Base-by-base conservation (phyloP, 2,888 invertebrate genomes). In the Cryptus viduatorius region DNA sequence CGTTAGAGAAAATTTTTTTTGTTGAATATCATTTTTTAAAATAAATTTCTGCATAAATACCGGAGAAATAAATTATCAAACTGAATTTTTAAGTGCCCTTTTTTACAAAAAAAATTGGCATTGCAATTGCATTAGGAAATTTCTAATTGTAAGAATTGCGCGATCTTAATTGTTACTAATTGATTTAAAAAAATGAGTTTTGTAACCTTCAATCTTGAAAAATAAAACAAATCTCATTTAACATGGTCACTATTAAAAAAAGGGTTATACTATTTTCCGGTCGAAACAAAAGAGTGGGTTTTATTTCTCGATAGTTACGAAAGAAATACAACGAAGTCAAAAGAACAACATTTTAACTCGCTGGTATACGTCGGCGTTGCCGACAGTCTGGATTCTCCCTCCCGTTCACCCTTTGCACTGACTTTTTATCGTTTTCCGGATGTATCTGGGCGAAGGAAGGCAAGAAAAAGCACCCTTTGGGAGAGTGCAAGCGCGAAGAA, bases 281-380 rank as follows among this genome's bases (percentile, higher is more conserved):
- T 61, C 12, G 31, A 14, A n/a, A 61, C 24, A 14, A 61, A 68
- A 68, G 44, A 16, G 29, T 42, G 19, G 8, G n/a, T 78, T 56
- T 61, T 14, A 69, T 69, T 59, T 67, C n/a, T 37, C 37, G 19
- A 37, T 42, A 42, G 46, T 31, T 19, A 14, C 42, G 72, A 31
- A 59, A 72, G 65, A 65, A 82, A 56, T n/a, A 72, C 77, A 61
- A 48, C 59, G 14, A 76, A 64, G 53, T 65, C 31, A 19, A 31
- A 71, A 77, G 46, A 82, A 64, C 75, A 78, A 77, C 37, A 56
- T 82, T 82, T 82, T 42, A 77, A 78, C 71, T 44, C 72, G 59
- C 59, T 72, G 4, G 48, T 4, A 42, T 46, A 12, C 59, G 31
- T 29, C 37, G 44, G 64, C 37, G 44, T 31, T 48, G 37, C 37